Percentiles rank a stretch among this genome's conserved stretches.
phyloP scores from a whole-genome alignment of 2,888 invertebrate species.

The Drosophila heteroneura region DNA sequence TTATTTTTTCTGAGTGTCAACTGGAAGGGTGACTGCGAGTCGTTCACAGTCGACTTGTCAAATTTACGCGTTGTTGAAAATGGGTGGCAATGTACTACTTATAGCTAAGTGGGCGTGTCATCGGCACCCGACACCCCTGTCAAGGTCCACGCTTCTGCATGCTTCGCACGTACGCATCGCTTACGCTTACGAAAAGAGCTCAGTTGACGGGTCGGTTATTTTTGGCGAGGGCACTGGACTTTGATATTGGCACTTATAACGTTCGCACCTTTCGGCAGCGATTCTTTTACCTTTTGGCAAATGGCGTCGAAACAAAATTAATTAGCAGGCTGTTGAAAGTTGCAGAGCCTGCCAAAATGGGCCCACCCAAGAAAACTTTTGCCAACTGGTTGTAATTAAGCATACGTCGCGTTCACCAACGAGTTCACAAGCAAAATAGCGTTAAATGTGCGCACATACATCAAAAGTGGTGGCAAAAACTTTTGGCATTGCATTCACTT shows the following conservation, averaged over 20 bases:
- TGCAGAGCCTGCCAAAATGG: constrained; percentile 23
- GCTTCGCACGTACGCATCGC: constrained; percentile 61
- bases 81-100: constrained; percentile 53
- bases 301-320: constrained; percentile 62
- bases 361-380: constrained; percentile 34
- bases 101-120: constrained; percentile 62
- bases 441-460: constrained; percentile 68
- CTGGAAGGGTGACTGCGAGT: neutral
- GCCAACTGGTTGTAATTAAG: constrained; percentile 61
- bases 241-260: constrained; percentile 41
- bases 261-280: constrained; percentile 55
- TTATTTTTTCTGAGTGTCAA: neutral
- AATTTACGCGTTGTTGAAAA: constrained; percentile 31
- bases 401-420: constrained; percentile 48
- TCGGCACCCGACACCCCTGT: constrained; percentile 7
- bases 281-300: constrained; percentile 50
- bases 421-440: constrained; percentile 27
- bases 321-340: constrained; percentile 63
- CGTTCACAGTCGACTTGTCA: neutral
- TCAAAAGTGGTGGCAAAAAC: constrained; percentile 56
- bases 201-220: constrained; percentile 19
- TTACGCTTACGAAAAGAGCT: constrained; percentile 21
- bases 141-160: constrained; percentile 39
- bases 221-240: constrained; percentile 36
- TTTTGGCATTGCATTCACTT: constrained; percentile 37